Percentiles rank a stretch among this genome's conserved stretches.
These are phyloP conservation scores for Micoletzkya japonica DNA, from an alignment of 2,888 invertebrate species.

Conservation along the genomic window DNA sequence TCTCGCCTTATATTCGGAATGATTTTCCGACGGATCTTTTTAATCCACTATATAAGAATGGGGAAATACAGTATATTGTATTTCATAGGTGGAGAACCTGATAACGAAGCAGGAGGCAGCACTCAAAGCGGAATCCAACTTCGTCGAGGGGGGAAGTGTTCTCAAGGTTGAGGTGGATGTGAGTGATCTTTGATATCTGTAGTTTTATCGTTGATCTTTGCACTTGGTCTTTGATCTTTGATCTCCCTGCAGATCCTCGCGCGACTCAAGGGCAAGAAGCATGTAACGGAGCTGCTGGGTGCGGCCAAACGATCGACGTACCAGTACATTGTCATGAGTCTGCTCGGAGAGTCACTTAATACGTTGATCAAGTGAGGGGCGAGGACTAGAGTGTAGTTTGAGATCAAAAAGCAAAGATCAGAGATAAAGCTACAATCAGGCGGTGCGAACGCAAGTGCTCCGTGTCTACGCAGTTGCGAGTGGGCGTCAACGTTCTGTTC, in stretches of 20 bases:
- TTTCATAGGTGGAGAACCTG: constrained; percentile 12
- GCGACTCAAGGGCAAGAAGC: not conserved
- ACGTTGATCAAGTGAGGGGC: constrained; percentile 29
- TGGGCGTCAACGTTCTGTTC: constrained; percentile 49
- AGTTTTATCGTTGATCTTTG: too few species aligned
- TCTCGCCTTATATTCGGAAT: too few species aligned
- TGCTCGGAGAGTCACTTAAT: constrained; percentile 48
- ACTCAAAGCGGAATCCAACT: constrained; percentile 27
- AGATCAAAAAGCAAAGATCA: too few species aligned
- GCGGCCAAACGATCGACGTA: constrained; percentile 15
- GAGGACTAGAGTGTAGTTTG: too few species aligned
- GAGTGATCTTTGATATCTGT: constrained; percentile 18
- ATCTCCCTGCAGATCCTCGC: not conserved
- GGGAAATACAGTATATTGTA: not conserved
- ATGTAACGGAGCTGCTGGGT: not conserved
- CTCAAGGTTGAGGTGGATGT: constrained; percentile 30
- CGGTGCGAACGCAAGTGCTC: constrained; percentile 21
- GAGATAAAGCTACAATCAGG: too few species aligned
- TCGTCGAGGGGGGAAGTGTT: constrained; percentile 29
- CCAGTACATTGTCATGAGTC: constrained; percentile 33
- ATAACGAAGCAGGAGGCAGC: constrained; percentile 14
- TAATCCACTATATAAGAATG: not conserved
- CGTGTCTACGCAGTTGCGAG: constrained; percentile 48
- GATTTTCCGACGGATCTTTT: too few species aligned
- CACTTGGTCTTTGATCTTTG: not conserved